Percentiles rank a stretch among this genome's conserved stretches.
These are phyloP conservation scores for Oxytorus armatus DNA, from an alignment of 2,888 invertebrate genomes.

Conservation along the genomic window DNA sequence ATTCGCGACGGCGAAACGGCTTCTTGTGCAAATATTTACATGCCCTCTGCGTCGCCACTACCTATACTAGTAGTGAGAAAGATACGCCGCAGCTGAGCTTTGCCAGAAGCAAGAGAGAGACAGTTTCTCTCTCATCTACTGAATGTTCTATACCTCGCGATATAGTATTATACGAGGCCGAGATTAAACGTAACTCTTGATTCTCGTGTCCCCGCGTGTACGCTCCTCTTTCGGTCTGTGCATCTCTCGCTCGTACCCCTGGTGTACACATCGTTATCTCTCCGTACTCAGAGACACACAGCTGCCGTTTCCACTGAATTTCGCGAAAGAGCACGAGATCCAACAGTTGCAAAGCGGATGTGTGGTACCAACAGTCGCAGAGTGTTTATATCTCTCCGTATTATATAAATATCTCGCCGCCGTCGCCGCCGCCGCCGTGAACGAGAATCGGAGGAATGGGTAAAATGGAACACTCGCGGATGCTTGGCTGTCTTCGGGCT, in stretches of 20 bases:
- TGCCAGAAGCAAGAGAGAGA: slow-evolving; percentile 61
- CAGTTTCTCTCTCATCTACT: slow-evolving; percentile 52
- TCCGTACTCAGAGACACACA: slow-evolving; percentile 67
- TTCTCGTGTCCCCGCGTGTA: slow-evolving; percentile 37
- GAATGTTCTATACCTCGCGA: slow-evolving; percentile 64
- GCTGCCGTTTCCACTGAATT: slow-evolving; percentile 68
- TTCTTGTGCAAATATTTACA: slow-evolving; percentile 69
- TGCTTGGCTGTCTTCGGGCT: no score
- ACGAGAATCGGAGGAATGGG: no score
- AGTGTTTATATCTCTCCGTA: not conserved
- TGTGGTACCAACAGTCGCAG: slow-evolving; percentile 22
- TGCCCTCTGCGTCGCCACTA: slow-evolving; percentile 50
- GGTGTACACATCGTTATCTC: slow-evolving; percentile 76
- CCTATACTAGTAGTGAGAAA: slow-evolving; percentile 53
- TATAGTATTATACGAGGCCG: slow-evolving; percentile 54
- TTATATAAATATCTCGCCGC: no score
- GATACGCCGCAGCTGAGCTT: slow-evolving; percentile 44
- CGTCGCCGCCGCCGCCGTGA: no score
- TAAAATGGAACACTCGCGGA: no score
- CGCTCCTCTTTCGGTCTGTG: slow-evolving; percentile 34
- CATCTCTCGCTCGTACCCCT: slow-evolving; percentile 33
- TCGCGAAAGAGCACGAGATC: slow-evolving; percentile 31
- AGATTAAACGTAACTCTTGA: slow-evolving; percentile 70
- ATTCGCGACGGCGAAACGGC: slow-evolving; percentile 53
- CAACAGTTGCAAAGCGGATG: slow-evolving; percentile 24